A percentile compares a stretch with the other conserved stretches of the same genome.
phyloP scores from a whole-genome alignment of 30 jellyfish, hydroid and myxozoan genomes.

The Morbakka virulenta region DNA sequence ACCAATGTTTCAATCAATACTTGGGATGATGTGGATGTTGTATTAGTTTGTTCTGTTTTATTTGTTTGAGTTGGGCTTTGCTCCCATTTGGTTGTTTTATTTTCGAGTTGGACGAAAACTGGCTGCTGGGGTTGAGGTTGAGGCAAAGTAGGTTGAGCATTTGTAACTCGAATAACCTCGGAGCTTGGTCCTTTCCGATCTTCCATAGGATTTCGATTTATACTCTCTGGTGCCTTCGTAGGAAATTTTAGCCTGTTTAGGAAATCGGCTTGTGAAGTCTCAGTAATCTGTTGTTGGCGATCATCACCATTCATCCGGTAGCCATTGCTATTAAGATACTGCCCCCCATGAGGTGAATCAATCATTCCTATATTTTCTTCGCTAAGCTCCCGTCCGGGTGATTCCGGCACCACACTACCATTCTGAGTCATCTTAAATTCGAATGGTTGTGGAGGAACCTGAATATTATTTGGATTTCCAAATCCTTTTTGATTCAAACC shows the following conservation, averaged over 20 bases:
- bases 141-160: background rate
- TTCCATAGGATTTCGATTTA: background rate
- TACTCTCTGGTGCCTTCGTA: background rate
- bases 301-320: background rate
- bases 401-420: background rate
- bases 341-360: background rate
- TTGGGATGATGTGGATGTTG: constrained; percentile 41
- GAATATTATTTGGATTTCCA: background rate
- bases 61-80: background rate
- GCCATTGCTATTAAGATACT: background rate
- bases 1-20: constrained; percentile 75
- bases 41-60: background rate
- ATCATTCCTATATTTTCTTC: background rate
- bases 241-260: background rate
- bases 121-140: constrained; percentile 2
- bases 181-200: background rate
- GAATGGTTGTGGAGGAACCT: background rate
- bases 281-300: background rate
- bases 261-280: background rate
- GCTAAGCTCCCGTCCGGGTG: background rate
- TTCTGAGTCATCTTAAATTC: background rate
- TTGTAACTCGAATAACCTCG: background rate
- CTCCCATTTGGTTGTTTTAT: constrained; percentile 13
- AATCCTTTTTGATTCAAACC: background rate
- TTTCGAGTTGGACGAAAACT: too few relatives aligned